Evolutionary conservation across 2,113 vertebrate genomes (phyloP).

Genomic region (Ivindomyrus marchei): DNA sequence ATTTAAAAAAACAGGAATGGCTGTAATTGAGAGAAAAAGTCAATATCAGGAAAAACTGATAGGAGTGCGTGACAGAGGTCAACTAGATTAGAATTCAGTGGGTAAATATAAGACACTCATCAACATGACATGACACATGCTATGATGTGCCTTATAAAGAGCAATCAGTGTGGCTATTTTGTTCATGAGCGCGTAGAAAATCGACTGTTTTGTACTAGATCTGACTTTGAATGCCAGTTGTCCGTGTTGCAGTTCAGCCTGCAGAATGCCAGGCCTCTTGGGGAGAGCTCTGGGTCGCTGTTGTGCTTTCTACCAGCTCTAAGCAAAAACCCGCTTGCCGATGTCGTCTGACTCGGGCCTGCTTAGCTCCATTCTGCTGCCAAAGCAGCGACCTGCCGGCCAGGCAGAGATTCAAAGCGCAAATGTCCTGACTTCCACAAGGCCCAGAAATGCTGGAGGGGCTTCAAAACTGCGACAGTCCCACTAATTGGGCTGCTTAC

Average conservation of each 20-base stretch:
- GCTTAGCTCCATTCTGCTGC: neutral
- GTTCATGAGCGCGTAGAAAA: neutral
- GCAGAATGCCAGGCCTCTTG: neutral
- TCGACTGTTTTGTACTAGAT: neutral
- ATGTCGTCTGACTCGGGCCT: neutral
- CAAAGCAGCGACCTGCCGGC: neutral
- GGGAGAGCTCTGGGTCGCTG: neutral
- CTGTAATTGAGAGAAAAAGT: neutral
- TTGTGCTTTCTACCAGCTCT: neutral
- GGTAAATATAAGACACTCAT: neutral
- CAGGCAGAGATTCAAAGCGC: neutral
- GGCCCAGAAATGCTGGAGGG: neutral
- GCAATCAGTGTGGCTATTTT: neutral
- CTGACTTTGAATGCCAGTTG: neutral
- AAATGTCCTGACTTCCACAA: neutral
- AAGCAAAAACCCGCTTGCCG: neutral
- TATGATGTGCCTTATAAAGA: neutral
- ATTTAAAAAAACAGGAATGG: neutral
- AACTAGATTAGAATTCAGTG: neutral
- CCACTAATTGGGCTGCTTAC: neutral
- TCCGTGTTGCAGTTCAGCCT: neutral
- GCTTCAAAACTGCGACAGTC: neutral
- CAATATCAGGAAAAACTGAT: neutral
- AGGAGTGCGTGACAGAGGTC: neutral
- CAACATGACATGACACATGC: neutral